Base-by-base conservation (phyloP, 2,797 vertebrate species). In the Etheostoma perlongum region DNA sequence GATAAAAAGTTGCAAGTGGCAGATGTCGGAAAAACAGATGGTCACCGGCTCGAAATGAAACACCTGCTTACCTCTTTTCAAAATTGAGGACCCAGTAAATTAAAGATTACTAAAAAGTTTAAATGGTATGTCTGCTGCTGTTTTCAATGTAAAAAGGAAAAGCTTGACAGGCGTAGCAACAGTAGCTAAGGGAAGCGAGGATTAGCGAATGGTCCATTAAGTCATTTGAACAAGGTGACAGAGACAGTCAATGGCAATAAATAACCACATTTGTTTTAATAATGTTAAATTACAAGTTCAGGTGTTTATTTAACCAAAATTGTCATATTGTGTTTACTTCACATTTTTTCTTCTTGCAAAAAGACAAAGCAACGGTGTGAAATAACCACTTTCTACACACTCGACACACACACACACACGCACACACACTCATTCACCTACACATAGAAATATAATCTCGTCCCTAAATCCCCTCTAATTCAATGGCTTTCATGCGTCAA, bases 391-490 rank as follows among this genome's bases (percentile, higher is more conserved):
- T 40, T 10, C 36, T 5, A 14, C 42, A 44, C 42, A 44, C 11
- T 23, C 21, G 21, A 14, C 42, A 44, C 61, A 74, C 47, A 60
- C 40, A 55, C 15, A 23, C 67, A 47, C 44, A 42, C 55, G 52
- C 51, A 64, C 62, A 67, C 49, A 60, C 44, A 49, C 25, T 58
- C 25, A 21, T 4, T 27, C 40, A 81, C 46, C 65, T 4, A 62
- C 16, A 74, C 9, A 5, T 10, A 42, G 40, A 69, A 67, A 61
- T 64, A 4, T 75, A 13, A 76, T 68, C 58, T 68, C 16, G 67
- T 57, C 27, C 19, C 25, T 53, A 68, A 88, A 79, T 79, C 72
- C 69, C 27, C 19, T 13, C 59, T 79, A 81, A 79, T 72, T 84
- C 71, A 63, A 55, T 58, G 74, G 63, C 11, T 81, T 76, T 77